Percentiles rank a stretch among this genome's conserved stretches.
These are phyloP conservation scores for Amphiura filiformis DNA, from an alignment of 35 echinoderm and acorn worm genomes.

Conservation along the genomic window DNA sequence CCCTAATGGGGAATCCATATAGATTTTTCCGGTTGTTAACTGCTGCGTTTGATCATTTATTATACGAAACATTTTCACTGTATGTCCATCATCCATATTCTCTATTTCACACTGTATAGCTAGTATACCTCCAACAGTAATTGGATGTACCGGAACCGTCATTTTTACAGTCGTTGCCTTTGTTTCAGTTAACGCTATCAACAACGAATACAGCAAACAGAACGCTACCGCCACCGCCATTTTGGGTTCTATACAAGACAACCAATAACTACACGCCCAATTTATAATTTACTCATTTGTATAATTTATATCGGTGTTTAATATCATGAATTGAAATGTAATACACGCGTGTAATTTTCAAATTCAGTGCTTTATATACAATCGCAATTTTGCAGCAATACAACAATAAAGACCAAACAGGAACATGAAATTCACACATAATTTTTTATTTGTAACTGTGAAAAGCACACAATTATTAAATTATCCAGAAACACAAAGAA, in stretches of 20 bases:
- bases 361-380: too few species aligned
- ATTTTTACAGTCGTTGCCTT: neutral
- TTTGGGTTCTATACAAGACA: neutral
- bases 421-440: too few species aligned
- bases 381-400: too few species aligned
- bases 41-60: neutral
- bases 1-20: neutral
- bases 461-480: too few species aligned
- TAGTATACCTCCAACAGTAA: neutral
- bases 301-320: too few species aligned
- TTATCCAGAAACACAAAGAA: too few species aligned
- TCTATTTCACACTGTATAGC: neutral
- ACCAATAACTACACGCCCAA: too few species aligned
- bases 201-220: neutral
- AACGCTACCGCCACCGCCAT: neutral
- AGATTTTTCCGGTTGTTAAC: neutral
- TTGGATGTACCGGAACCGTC: neutral
- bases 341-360: too few species aligned
- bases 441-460: too few species aligned
- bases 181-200: neutral
- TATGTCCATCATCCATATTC: neutral
- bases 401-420: too few species aligned
- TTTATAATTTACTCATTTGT: too few species aligned
- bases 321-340: too few species aligned
- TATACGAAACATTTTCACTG: neutral